Percentiles rank a stretch among this genome's conserved stretches.
phyloP scores from a whole-genome alignment of 1,140 invertebrate species.

The Proctacanthus coquilletti region DNA sequence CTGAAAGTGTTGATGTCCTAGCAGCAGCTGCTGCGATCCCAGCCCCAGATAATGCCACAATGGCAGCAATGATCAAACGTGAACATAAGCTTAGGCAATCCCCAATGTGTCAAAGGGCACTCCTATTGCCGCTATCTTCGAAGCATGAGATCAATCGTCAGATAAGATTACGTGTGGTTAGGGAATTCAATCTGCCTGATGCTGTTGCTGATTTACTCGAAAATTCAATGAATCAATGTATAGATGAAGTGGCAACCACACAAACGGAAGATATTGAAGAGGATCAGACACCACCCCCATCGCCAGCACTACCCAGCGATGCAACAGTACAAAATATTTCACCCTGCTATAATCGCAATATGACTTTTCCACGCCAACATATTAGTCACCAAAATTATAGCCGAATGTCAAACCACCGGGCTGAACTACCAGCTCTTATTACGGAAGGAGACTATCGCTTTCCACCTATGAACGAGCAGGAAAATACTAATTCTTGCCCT shows the following conservation, averaged over 20 bases:
- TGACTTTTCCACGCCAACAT: slow-evolving; percentile 43
- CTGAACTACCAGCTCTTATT: slow-evolving; percentile 43
- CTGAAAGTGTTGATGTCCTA: slow-evolving; percentile 44
- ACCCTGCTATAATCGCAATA: slow-evolving; percentile 32
- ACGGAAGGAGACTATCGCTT: slow-evolving; percentile 39
- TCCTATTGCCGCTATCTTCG: slow-evolving; percentile 56
- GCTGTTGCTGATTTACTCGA: slow-evolving; percentile 73
- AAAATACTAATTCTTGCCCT: slow-evolving; percentile 38
- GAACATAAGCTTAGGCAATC: slow-evolving; percentile 69
- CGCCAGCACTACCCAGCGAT: slow-evolving; percentile 16
- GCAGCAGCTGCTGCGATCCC: slow-evolving; percentile 43
- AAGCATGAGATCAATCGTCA: slow-evolving; percentile 58
- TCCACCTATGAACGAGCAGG: slow-evolving; percentile 13
- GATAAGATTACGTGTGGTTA: slow-evolving; percentile 73
- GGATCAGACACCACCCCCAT: slow-evolving; percentile 23
- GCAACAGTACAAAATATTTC: slow-evolving; percentile 10
- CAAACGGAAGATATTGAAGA: slow-evolving; percentile 15
- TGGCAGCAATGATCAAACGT: slow-evolving; percentile 69
- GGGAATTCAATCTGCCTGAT: slow-evolving; percentile 89
- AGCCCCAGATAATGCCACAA: slow-evolving; percentile 55
- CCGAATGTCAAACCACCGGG: slow-evolving; percentile 19
- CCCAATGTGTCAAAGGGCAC: slow-evolving; percentile 62
- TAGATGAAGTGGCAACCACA: slow-evolving; percentile 7
- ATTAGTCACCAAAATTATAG: slow-evolving; percentile 3
- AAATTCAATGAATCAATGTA: slow-evolving; percentile 16